Percentiles rank a stretch among this genome's conserved stretches.
phyloP scores from a whole-genome alignment of 1,140 invertebrate species.

The Telenomus remus region DNA sequence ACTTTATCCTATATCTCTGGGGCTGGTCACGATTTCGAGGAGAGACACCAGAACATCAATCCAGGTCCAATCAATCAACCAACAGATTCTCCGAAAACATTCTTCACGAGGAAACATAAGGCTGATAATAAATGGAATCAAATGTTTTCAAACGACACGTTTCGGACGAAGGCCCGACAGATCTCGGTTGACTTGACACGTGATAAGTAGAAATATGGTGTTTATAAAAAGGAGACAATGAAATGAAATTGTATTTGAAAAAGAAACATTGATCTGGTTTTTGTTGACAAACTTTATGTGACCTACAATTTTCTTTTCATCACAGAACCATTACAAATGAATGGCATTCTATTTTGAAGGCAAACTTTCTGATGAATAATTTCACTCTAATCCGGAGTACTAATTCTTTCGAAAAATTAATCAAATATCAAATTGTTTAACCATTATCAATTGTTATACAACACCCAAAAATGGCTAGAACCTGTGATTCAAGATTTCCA shows the following conservation, averaged over 20 bases:
- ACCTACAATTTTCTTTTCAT: too few species aligned
- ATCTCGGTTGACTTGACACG: constrained; percentile 12
- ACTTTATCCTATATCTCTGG: constrained; percentile 37
- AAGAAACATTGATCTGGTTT: constrained; percentile 8
- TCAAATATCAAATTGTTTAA: too few species aligned
- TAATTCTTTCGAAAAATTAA: too few species aligned
- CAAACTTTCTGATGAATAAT: too few species aligned
- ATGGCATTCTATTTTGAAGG: too few species aligned
- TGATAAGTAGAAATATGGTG: constrained; percentile 31
- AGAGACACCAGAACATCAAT: constrained; percentile 42
- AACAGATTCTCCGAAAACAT: constrained; percentile 12
- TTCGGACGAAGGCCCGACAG: constrained; percentile 11
- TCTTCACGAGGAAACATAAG: constrained; percentile 20
- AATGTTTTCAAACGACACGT: constrained; percentile 27
- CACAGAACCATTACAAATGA: too few species aligned
- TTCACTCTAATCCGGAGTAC: too few species aligned
- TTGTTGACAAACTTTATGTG: too few species aligned
- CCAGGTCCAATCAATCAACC: constrained; percentile 47
- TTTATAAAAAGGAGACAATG: constrained; percentile 24
- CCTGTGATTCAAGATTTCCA: too few species aligned
- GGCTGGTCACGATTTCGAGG: constrained; percentile 44
- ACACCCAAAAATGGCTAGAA: too few species aligned
- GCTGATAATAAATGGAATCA: constrained; percentile 36
- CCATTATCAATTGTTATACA: too few species aligned
- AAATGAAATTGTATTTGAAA: too few species aligned